Percentiles rank a stretch among this genome's conserved stretches.
These are phyloP conservation scores for Rhingia campestris DNA, from an alignment of 2,888 invertebrate genomes.

Conservation along the genomic window DNA sequence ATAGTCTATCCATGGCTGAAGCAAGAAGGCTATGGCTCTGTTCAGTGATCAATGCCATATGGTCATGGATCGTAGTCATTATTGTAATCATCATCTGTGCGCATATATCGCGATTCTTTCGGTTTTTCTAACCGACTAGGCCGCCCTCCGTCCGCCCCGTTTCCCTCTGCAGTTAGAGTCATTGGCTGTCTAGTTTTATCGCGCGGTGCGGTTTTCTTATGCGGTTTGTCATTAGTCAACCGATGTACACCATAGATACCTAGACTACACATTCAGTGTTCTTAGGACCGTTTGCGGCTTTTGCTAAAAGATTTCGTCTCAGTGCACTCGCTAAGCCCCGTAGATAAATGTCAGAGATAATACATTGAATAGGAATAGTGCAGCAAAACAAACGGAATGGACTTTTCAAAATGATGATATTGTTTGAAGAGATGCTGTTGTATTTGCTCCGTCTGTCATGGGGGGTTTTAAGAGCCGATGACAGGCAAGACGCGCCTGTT, in stretches of 20 bases:
- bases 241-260: slow-evolving; percentile 61
- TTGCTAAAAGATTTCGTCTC: slow-evolving; percentile 69
- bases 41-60: slow-evolving; percentile 72
- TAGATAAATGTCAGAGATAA: slow-evolving; percentile 72
- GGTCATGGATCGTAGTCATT: slow-evolving; percentile 73
- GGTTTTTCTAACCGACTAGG: too few relatives aligned
- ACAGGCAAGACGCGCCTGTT: slow-evolving; percentile 58
- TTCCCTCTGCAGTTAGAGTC: slow-evolving; percentile 12
- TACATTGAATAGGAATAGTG: slow-evolving; percentile 61
- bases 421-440: slow-evolving; percentile 45
- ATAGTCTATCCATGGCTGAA: slow-evolving; percentile 37
- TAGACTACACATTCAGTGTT: slow-evolving; percentile 1
- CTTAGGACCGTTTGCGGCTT: slow-evolving; percentile 60
- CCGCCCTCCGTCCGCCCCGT: background rate
- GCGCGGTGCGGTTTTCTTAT: slow-evolving; percentile 62
- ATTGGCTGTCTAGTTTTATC: slow-evolving; percentile 58
- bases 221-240: slow-evolving; percentile 71
- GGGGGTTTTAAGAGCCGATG: slow-evolving; percentile 40
- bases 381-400: slow-evolving; percentile 33
- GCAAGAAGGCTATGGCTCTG: slow-evolving; percentile 41
- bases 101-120: slow-evolving; percentile 63
- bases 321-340: slow-evolving; percentile 41
- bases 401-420: slow-evolving; percentile 64
- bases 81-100: slow-evolving; percentile 71
- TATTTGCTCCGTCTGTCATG: slow-evolving; percentile 13